Evolutionary conservation across 2,888 invertebrate species (phyloP).

Genomic region (Lithophane socia): DNA sequence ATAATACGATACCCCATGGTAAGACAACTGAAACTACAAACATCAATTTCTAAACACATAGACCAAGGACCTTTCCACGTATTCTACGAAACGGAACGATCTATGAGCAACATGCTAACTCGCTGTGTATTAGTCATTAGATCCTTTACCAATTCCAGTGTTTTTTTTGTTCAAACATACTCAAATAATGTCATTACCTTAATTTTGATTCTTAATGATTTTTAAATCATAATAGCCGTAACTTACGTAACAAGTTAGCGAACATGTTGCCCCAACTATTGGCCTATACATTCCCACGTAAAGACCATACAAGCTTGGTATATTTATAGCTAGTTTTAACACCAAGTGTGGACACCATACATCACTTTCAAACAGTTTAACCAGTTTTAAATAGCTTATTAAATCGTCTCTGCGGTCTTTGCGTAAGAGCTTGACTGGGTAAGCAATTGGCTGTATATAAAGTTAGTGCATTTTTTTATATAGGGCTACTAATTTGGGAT

Average conservation of each 20-base stretch:
- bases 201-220: no score
- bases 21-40: no score
- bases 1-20: no score
- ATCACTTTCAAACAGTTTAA: constrained; percentile 70
- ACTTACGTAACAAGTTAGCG: neutral
- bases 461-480: constrained; percentile 30
- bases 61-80: no score
- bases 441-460: constrained; percentile 29
- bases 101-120: no score
- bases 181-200: neutral
- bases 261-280: constrained; percentile 19
- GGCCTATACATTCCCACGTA: constrained; percentile 7
- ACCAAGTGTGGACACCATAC: constrained; percentile 69
- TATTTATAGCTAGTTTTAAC: constrained; percentile 71
- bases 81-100: no score
- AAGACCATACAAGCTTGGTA: constrained; percentile 56
- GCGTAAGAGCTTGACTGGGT: constrained; percentile 33
- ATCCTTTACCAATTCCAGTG: no score
- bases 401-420: constrained; percentile 53
- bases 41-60: no score
- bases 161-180: neutral
- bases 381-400: constrained; percentile 69
- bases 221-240: neutral
- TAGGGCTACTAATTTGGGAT: constrained; percentile 30
- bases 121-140: no score